These are phyloP conservation scores for Autographa gamma DNA, from an alignment of 2,888 invertebrate species.

Conservation along the genomic window DNA sequence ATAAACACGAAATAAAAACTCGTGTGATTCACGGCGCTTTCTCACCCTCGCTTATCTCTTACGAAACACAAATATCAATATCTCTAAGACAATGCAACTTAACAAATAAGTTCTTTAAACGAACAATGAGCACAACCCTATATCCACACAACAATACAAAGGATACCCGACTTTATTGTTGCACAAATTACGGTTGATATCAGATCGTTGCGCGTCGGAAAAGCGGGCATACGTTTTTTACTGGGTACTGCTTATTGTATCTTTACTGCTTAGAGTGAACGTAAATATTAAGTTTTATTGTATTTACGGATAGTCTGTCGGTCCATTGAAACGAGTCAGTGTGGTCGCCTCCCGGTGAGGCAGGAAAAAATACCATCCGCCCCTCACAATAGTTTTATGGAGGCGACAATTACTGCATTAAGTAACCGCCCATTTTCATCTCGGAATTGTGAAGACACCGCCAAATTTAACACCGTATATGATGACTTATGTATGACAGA, in stretches of 20 bases:
- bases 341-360: conserved; percentile 86
- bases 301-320: conserved; percentile 80
- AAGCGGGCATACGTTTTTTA: conserved; percentile 73
- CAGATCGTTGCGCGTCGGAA: conserved; percentile 45
- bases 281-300: conserved; percentile 87
- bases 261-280: conserved; percentile 83
- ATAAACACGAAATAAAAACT: conserved; percentile 70
- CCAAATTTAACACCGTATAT: conserved; percentile 84
- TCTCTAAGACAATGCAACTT: conserved; percentile 82
- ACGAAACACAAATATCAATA: conserved; percentile 78
- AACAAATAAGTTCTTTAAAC: conserved; percentile 81
- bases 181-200: conserved; percentile 47
- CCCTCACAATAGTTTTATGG: conserved; percentile 79
- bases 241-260: conserved; percentile 82
- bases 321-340: conserved; percentile 75
- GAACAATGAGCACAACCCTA: conserved; percentile 67
- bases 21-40: conserved; percentile 68
- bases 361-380: conserved; percentile 77
- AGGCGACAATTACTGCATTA: conserved; percentile 77
- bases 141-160: conserved; percentile 19
- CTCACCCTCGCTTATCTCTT: conserved; percentile 78
- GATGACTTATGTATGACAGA: conserved; percentile 84
- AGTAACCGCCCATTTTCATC: conserved; percentile 71
- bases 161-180: conserved; percentile 55
- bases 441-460: conserved; percentile 77